Conservation (phyloP, 2,888 invertebrate species). For the Drosophila kuntzei region DNA sequence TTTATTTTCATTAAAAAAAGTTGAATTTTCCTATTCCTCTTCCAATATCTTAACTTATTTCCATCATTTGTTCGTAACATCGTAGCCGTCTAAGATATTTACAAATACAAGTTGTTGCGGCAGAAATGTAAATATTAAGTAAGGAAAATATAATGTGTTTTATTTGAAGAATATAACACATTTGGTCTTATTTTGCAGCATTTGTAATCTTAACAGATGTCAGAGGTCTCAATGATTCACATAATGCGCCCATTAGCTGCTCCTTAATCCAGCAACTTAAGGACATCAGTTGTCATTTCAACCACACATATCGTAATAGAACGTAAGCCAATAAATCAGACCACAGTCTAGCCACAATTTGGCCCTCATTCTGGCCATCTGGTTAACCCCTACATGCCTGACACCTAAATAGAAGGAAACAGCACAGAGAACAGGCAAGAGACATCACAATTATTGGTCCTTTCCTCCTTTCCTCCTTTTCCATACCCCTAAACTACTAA, state of each 20-base stretch:
- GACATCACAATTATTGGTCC: conserved; percentile 46
- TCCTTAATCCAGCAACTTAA: conserved; percentile 23
- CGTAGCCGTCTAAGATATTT: neutral
- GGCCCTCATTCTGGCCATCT: conserved; percentile 26
- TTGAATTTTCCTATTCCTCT: too few relatives aligned
- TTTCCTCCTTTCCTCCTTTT: neutral
- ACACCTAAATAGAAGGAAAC: conserved; percentile 5
- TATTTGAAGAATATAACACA: neutral
- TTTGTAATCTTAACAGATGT: neutral
- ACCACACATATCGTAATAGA: conserved; percentile 18
- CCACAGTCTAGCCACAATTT: conserved; percentile 26
- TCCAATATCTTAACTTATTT: too few relatives aligned
- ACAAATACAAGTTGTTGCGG: neutral
- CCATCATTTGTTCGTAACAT: too few relatives aligned
- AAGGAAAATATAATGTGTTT: neutral
- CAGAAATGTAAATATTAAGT: neutral
- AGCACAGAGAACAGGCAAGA: conserved; percentile 15
- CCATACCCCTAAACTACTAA: neutral
- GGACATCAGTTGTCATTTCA: conserved; percentile 36
- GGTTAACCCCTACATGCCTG: conserved; percentile 22
- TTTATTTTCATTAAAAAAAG: too few relatives aligned
- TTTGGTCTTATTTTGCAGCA: neutral
- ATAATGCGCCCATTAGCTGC: conserved; percentile 36
- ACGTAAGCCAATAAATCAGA: conserved; percentile 45
- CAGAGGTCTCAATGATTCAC: neutral